phyloP scores from a whole-genome alignment of 2,113 vertebrate genomes.

The Grallaria varia region DNA sequence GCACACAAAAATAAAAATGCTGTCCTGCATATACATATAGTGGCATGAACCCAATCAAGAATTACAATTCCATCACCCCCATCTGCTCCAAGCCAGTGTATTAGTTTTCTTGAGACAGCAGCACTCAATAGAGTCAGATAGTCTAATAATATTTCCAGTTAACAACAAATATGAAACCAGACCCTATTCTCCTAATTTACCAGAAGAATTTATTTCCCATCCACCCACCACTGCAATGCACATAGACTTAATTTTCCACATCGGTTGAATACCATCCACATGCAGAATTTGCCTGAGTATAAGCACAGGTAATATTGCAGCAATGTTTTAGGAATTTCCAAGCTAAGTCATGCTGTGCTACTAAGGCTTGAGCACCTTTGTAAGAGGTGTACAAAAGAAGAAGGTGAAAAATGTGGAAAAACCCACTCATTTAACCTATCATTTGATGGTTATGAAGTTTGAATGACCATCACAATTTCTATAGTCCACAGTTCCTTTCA shows the following conservation, averaged over 20 bases:
- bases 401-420: background rate
- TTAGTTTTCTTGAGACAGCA: background rate
- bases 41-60: background rate
- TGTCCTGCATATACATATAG: background rate
- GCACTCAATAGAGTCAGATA: background rate
- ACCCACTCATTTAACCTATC: fast-evolving
- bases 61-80: background rate
- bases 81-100: background rate
- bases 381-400: background rate
- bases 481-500: background rate
- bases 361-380: background rate
- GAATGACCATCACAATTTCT: background rate
- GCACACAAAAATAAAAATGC: slow-evolving; percentile 5
- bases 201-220: background rate
- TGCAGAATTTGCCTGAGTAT: background rate
- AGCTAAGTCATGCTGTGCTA: background rate
- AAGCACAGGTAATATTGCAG: background rate
- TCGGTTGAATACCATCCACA: fast-evolving
- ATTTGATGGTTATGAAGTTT: background rate
- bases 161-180: background rate
- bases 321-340: background rate
- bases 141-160: background rate
- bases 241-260: background rate
- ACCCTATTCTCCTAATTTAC: background rate
- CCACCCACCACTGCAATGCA: background rate